Evolutionary conservation across 2,113 vertebrate species (phyloP), one percentile per base, ranked within the genome.

Genomic region (Ailuropoda melanoleuca): DNA sequence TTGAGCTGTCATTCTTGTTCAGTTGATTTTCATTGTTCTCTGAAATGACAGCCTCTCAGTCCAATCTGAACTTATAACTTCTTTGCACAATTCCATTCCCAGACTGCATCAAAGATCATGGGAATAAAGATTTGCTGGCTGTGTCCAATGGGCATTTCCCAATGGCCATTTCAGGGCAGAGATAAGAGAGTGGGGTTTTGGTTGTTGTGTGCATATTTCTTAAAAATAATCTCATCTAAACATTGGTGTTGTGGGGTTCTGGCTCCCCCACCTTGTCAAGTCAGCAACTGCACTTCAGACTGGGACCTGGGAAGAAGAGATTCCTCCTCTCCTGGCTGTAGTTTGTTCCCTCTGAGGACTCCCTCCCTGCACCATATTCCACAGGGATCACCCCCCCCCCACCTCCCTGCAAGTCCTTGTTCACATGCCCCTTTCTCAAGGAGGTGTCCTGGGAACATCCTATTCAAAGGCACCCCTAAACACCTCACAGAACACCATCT

Each of bases 261-360:
- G 93, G 97, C 97, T 97, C 97, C 97, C 97, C 95, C 97, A 97
- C 60, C 97, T 97, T 98, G 97, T 98, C 96, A 94, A 55, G 26
- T 96, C 21, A 56, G 95, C 96, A 98, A 98, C 93, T 97, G 94
- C 97, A 97, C 85, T 70, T 93, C 48, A 81, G 90, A 75, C 74
- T 17, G 2, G 10, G 18, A n/a, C 83, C 60, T 58, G 89, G 62
- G 46, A 66, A 92, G 50, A 95, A 58, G 7, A 50, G 58, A 66
- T 58, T 80, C 26, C 34, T 58, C 23, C 46, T 53, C 50, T 74
- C 68, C 64, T 53, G 68, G 60, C 29, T 88, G 21, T 1, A n/a
- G n/a, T 82, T 4, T 66, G 53, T 60, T 39, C 68, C 46, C 23
- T 8, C 3, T 6, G 31, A 48, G 53, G 31, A 37, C 34, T 31